Evolutionary conservation across 2,797 vertebrate genomes (phyloP), one percentile per base, ranked within the genome.

Genomic region (Apogon hyalosoma): DNA sequence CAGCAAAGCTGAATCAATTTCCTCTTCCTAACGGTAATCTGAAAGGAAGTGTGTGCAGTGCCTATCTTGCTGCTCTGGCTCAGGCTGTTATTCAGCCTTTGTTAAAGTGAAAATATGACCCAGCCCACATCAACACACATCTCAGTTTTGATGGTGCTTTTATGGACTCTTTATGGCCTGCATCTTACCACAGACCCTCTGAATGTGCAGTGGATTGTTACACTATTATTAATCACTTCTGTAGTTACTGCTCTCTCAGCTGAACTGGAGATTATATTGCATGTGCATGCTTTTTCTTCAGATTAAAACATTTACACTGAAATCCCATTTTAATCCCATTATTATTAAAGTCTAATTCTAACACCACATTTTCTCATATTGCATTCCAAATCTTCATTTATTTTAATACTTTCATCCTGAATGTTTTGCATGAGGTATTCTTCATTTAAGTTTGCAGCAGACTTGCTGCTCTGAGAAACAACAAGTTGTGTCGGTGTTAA

Each of bases 1-100:
- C 42, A 31, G 24, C 39, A 58, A 24, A 2, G 62, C 58, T 87
- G 80, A 88, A 63, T 88, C 75, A 87, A 79, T 88, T 89, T 78
- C 79, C 84, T 79, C 15, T 52, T 64, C 48, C 71, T 47, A 59
- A 19, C 36, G 11, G 62, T 69, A 76, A 74, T 86, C 69, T 33
- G 65, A 80, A 50, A 12, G 82, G 77, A 90, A 76, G 68, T 11
- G 68, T 80, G 65, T 72, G 70, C 54, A 50, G 36, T 54, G 69
- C 53, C 51, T 55, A 72, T 64, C 40, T 0, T 65, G 53, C 52
- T 28, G 24, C 52, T 48, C 52, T 79, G 71, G 74, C 75, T 69
- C 28, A 33, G 13, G 41, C 62, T 54, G 56, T 78, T 77, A 55
- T 57, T 83, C 67, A 73, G 53, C 63, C 65, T 72, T 77, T 87